Conservation (phyloP, 2,113 vertebrate species). For the Gracilinanus agilis region DNA sequence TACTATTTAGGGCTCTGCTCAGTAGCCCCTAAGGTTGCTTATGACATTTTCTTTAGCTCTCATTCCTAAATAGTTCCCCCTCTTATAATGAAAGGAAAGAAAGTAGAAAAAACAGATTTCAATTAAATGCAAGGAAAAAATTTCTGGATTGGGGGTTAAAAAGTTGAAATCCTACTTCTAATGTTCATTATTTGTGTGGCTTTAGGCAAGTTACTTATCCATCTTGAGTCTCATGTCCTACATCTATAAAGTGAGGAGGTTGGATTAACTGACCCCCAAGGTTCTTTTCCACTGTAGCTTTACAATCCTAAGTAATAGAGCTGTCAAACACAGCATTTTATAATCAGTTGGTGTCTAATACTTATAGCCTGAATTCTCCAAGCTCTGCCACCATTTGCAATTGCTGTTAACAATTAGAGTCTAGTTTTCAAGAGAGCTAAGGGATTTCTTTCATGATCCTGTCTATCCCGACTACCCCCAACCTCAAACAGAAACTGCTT, state of each 20-base stretch:
- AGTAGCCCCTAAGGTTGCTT: no score
- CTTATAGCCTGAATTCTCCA: background rate
- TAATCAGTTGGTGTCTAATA: background rate
- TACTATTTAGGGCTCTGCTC: no score
- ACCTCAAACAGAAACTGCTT: background rate
- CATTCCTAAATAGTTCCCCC: background rate
- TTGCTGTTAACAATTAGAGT: background rate
- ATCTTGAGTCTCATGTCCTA: background rate
- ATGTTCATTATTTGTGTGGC: background rate
- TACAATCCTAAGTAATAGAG: background rate
- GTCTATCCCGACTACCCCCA: background rate
- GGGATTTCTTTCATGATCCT: background rate
- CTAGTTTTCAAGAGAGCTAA: no score
- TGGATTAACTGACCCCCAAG: background rate
- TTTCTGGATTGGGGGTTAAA: background rate
- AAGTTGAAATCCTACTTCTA: background rate
- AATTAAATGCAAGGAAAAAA: background rate
- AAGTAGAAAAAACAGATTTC: background rate
- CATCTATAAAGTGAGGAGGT: background rate
- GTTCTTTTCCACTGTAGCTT: background rate
- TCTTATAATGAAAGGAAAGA: background rate
- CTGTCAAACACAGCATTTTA: background rate
- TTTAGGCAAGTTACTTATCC: background rate
- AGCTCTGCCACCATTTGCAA: background rate
- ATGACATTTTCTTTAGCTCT: background rate